Conservation (phyloP, 1,140 invertebrate species). For the Zaprionus nigranus region DNA sequence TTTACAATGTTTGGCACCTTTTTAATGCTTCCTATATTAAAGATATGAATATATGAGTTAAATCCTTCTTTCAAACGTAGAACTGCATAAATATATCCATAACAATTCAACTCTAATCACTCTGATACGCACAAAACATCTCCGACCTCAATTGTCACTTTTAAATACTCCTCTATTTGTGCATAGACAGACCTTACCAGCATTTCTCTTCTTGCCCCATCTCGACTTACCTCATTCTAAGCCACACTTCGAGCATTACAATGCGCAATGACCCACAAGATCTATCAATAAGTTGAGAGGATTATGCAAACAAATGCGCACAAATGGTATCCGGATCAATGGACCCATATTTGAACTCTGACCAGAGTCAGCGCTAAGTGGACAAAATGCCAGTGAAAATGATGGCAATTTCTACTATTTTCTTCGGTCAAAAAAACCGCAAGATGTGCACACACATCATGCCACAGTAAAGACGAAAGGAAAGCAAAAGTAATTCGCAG, state of each 20-base stretch:
- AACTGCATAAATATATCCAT: background rate
- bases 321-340: constrained; percentile 53
- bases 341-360: constrained; percentile 77
- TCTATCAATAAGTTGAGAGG: constrained; percentile 21
- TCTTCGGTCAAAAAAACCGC: constrained; percentile 56
- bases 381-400: constrained; percentile 69
- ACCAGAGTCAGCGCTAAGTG: constrained; percentile 60
- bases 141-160: background rate
- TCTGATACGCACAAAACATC: background rate
- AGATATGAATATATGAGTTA: too few relatives aligned
- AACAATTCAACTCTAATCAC: background rate
- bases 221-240: background rate
- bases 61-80: too few relatives aligned
- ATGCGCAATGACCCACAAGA: constrained; percentile 57
- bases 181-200: background rate
- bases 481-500: constrained; percentile 15
- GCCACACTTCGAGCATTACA: constrained; percentile 30
- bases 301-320: constrained; percentile 67
- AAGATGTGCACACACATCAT: constrained; percentile 47
- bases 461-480: constrained; percentile 36
- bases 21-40: too few relatives aligned
- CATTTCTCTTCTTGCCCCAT: background rate
- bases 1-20: too few relatives aligned
- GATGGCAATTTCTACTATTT: constrained; percentile 57
- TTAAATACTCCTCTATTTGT: background rate